phyloP scores from a whole-genome alignment of 1,140 invertebrate species.

The Sycophaga agraensis region DNA sequence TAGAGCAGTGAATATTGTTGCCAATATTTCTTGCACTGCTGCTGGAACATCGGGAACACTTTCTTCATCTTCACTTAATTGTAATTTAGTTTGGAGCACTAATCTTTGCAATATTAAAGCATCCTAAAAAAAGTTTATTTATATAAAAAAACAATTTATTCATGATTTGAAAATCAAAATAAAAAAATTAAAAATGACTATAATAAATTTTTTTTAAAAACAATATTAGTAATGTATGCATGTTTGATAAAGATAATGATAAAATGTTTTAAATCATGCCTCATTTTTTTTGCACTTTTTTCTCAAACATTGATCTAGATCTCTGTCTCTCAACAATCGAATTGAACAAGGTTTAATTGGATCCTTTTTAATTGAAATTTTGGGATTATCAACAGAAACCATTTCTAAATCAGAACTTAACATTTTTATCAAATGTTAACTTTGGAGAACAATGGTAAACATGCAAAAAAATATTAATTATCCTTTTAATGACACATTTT shows the following conservation, averaged over 20 bases:
- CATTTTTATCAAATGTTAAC: constrained; percentile 24
- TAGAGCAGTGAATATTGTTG: constrained; percentile 88
- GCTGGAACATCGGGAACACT: constrained; percentile 84
- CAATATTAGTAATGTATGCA: constrained; percentile 15
- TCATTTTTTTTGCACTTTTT: constrained; percentile 51
- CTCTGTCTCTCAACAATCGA: constrained; percentile 45
- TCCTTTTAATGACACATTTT: constrained; percentile 4
- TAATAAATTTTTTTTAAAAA: constrained; percentile 28
- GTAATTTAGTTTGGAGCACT: constrained; percentile 88
- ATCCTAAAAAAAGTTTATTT: constrained; percentile 62
- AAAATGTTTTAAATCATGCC: constrained; percentile 28
- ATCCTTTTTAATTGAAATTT: constrained; percentile 21
- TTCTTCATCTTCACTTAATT: constrained; percentile 84
- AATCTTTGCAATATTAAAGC: constrained; percentile 90
- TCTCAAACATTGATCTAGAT: constrained; percentile 45
- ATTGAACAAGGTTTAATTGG: constrained; percentile 47
- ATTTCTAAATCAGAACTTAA: constrained; percentile 25
- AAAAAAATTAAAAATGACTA: constrained; percentile 29
- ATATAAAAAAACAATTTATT: no score
- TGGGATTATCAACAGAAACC: constrained; percentile 16
- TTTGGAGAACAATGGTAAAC: constrained; percentile 15
- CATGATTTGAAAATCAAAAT: no score
- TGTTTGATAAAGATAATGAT: constrained; percentile 18
- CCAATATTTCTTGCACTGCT: constrained; percentile 87
- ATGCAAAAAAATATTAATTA: constrained; percentile 12